Conservation (phyloP, 2,888 invertebrate genomes). For the Malthinus flaveolus region DNA sequence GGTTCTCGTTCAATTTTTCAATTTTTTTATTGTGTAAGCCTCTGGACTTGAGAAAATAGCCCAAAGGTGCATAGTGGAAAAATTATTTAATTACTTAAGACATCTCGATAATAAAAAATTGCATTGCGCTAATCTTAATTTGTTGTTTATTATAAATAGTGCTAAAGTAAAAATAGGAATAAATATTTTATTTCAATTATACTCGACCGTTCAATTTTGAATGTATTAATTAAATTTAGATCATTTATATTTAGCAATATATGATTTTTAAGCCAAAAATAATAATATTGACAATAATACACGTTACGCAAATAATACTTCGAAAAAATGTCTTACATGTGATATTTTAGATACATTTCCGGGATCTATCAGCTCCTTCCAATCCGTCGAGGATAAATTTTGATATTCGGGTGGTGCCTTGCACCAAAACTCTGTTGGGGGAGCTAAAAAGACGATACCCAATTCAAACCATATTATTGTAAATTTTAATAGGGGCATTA, state of each 20-base stretch:
- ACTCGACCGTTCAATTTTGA: too few relatives aligned
- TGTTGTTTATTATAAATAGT: background rate
- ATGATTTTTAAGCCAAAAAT: background rate
- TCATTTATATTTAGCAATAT: background rate
- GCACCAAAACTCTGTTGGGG: conserved; percentile 64
- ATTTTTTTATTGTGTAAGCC: too few relatives aligned
- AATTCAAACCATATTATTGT: conserved; percentile 66
- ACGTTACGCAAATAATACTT: too few relatives aligned
- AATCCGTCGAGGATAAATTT: conserved; percentile 49
- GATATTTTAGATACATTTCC: conserved; percentile 9
- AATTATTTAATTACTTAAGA: too few relatives aligned
- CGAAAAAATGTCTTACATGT: background rate
- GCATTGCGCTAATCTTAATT: background rate
- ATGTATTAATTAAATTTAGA: too few relatives aligned
- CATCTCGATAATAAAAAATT: too few relatives aligned
- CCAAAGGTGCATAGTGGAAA: too few relatives aligned
- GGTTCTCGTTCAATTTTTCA: too few relatives aligned
- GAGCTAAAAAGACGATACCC: conserved; percentile 65
- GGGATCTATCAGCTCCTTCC: conserved; percentile 51
- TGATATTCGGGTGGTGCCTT: conserved; percentile 43
- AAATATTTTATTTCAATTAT: too few relatives aligned
- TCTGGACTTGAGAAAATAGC: too few relatives aligned
- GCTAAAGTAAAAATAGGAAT: too few relatives aligned
- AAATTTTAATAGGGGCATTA: conserved; percentile 62
- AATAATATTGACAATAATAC: too few relatives aligned